Evolutionary conservation across 1,140 invertebrate genomes (phyloP).

Genomic region (Drosophila busckii): DNA sequence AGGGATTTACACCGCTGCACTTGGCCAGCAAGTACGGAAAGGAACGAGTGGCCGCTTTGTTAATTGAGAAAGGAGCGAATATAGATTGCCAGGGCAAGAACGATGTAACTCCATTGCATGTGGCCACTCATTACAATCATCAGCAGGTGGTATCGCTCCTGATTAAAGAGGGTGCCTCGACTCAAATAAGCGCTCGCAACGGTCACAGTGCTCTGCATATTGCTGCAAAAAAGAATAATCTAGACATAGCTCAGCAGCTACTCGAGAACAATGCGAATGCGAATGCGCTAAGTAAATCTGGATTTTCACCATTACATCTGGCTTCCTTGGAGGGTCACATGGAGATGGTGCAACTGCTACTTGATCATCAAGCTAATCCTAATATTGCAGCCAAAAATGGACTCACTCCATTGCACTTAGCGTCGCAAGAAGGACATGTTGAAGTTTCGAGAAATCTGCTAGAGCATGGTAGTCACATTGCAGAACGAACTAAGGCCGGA

Average conservation of each 20-base stretch:
- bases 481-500: constrained; percentile 92
- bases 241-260: constrained; percentile 94
- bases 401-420: constrained; percentile 93
- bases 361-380: constrained; percentile 92
- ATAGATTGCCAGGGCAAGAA: constrained; percentile 98
- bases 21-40: constrained; percentile 98
- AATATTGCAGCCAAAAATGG: constrained; percentile 92
- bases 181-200: constrained; percentile 97
- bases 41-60: constrained; percentile 92
- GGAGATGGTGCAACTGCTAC: constrained; percentile 93
- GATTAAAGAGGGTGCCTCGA: constrained; percentile 95
- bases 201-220: constrained; percentile 99
- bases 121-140: constrained; percentile 98
- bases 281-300: constrained; percentile 90
- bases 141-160: constrained; percentile 94
- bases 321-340: constrained; percentile 95
- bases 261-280: constrained; percentile 94
- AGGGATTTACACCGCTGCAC: constrained; percentile 98
- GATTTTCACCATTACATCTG: constrained; percentile 96
- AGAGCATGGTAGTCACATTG: constrained; percentile 89
- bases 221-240: constrained; percentile 98
- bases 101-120: constrained; percentile 97
- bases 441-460: constrained; percentile 91
- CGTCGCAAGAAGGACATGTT: constrained; percentile 95
- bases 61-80: constrained; percentile 91